A percentile compares a stretch with the other conserved stretches of the same genome.
phyloP scores from a whole-genome alignment of 2,113 vertebrate species.

The Serilophus lunatus region DNA sequence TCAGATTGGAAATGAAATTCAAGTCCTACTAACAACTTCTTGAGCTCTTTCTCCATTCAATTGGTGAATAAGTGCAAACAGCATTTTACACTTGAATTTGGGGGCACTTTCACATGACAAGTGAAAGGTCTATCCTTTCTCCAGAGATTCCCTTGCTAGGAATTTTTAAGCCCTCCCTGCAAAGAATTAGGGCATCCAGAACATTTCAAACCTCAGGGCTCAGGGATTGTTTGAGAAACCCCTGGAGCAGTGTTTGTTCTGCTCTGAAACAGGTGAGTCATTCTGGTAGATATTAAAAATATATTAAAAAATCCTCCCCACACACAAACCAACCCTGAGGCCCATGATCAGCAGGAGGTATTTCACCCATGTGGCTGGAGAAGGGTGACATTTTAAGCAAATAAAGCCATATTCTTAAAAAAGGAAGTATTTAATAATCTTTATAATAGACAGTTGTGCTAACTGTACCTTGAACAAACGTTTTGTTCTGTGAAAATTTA shows the following conservation, averaged over 20 bases:
- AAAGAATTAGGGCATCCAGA: background rate
- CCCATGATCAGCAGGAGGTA: background rate
- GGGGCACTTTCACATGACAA: background rate
- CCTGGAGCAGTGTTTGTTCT: background rate
- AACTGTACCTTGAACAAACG: background rate
- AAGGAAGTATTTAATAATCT: conserved; percentile 19
- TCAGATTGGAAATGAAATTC: background rate
- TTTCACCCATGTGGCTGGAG: background rate
- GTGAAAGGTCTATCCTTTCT: background rate
- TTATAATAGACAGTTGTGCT: background rate
- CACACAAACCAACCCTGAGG: background rate
- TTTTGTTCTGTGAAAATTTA: background rate
- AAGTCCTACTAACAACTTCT: background rate
- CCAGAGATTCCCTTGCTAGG: background rate
- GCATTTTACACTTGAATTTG: background rate
- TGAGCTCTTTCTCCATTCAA: background rate
- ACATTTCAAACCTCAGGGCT: background rate
- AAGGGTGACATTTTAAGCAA: background rate
- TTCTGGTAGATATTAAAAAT: background rate
- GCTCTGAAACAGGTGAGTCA: conserved; percentile 19
- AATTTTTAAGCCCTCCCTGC: background rate
- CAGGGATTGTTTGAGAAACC: background rate
- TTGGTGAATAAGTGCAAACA: background rate
- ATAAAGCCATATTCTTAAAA: background rate
- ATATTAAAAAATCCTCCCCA: background rate